Evolutionary conservation across 2,888 invertebrate genomes (phyloP).

Genomic region (Gasteruption jaculator): DNA sequence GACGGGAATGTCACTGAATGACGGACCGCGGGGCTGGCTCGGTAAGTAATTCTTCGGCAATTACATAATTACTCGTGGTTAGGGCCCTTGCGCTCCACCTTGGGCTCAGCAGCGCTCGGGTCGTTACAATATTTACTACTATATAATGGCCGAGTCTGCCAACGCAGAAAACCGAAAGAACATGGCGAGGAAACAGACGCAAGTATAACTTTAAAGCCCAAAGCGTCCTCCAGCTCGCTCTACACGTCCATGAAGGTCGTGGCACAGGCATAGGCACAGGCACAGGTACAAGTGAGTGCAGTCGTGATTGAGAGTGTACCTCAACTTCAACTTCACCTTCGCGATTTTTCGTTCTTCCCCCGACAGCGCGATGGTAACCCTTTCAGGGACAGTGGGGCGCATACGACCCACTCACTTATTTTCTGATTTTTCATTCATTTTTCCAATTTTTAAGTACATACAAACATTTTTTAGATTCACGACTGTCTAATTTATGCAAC

Average conservation of each 20-base stretch:
- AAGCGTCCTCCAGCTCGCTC: too few species aligned
- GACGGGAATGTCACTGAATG: constrained; percentile 50
- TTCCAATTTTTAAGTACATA: too few species aligned
- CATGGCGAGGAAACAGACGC: too few species aligned
- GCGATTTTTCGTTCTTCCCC: constrained; percentile 11
- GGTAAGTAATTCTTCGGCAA: constrained; percentile 50
- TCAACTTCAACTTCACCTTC: constrained; percentile 12
- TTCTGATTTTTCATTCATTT: too few species aligned
- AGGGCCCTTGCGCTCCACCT: constrained; percentile 30
- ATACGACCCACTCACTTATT: too few species aligned
- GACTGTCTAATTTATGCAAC: too few species aligned
- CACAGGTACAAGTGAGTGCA: too few species aligned
- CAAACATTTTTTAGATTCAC: too few species aligned
- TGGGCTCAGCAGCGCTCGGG: constrained; percentile 31
- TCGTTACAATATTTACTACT: constrained; percentile 52
- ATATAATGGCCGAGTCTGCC: constrained; percentile 44
- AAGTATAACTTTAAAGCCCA: constrained; percentile 18
- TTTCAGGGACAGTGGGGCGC: too few species aligned
- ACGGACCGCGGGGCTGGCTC: constrained; percentile 38
- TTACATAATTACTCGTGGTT: constrained; percentile 50
- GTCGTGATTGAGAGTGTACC: too few species aligned
- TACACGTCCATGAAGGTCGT: too few species aligned
- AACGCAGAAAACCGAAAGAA: constrained; percentile 33
- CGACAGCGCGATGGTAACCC: neutral
- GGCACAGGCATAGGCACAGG: too few species aligned